Base-by-base conservation (phyloP, 1,140 invertebrate genomes). In the Bathynomus jamesi region DNA sequence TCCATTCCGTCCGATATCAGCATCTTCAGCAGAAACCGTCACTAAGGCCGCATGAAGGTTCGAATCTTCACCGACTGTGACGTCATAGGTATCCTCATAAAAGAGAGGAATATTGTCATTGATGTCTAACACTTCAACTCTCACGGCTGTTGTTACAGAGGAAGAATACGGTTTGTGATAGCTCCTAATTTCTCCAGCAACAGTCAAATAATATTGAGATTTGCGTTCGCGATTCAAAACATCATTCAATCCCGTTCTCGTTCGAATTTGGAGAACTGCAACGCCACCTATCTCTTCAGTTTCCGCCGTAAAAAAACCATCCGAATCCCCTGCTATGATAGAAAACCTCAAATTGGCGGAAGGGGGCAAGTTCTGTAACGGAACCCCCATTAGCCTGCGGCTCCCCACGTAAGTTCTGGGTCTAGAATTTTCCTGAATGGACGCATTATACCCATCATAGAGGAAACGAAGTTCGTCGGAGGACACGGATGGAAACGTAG, bases 41-140 rank as follows among this genome's bases (percentile, higher is more conserved):
- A 82, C 76, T 27, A 87, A 81, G 65, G 79, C 82, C 17, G 75
- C 85, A 82, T 96, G 92, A 65, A 95, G 81, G 3, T 92, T 88
- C 61, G 89, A 89, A 80, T 97, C 94, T 82, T 98, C 95, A 8
- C 89, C 87, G 17, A 98, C 89, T 28, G 86, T 87, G 4, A 89
- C 88, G 76, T 91, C 89, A 82, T 98, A 98, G 64, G 89, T 88
- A 4, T 88, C 89, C 8, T 91, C 91, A 81, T 93, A 92, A 82
- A 98, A 98, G 0, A 96, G 82, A 7, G 95, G 95, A 82, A 89
- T 93, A 53, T 97, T 85, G 83, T 97, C 95, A 83, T 97, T 97
- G n/a, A 89, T 90, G 83, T 97, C 95, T 53, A 91, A 82, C 8
- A 98, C 88, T 63, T 85, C 87, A 13, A 97, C 89, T 30, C 87